phyloP scores from a whole-genome alignment of 1,140 invertebrate species.

The Zaprionus inermis region DNA sequence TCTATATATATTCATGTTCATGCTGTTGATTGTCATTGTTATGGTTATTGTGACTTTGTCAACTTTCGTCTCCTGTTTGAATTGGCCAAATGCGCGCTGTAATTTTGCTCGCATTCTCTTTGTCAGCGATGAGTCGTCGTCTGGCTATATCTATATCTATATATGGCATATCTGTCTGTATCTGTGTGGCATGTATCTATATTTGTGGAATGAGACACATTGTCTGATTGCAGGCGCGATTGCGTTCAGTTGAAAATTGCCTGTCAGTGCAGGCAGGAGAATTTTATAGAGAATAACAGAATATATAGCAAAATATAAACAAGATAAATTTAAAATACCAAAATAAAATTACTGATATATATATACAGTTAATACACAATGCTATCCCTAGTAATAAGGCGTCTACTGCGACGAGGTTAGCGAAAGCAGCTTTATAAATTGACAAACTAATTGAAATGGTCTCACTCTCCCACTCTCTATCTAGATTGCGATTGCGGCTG shows the following conservation, averaged over 20 bases:
- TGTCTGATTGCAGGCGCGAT: slow-evolving; percentile 29
- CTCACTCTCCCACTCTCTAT: not conserved
- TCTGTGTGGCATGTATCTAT: slow-evolving; percentile 26
- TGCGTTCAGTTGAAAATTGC: slow-evolving; percentile 66
- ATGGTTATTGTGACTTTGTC: slow-evolving; percentile 36
- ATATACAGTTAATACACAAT: slow-evolving; percentile 13
- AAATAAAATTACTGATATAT: not conserved
- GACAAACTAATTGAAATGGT: not conserved
- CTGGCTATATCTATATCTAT: slow-evolving; percentile 10
- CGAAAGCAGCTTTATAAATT: not conserved
- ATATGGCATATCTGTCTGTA: slow-evolving; percentile 34
- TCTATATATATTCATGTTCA: slow-evolving; percentile 13
- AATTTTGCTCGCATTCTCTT: slow-evolving; percentile 49
- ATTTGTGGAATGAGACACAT: slow-evolving; percentile 33
- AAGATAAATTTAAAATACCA: not conserved
- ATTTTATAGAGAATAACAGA: slow-evolving; percentile 7
- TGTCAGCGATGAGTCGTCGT: slow-evolving; percentile 10
- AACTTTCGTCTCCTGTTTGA: slow-evolving; percentile 36
- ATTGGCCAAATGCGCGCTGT: slow-evolving; percentile 56
- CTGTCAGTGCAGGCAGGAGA: slow-evolving; percentile 46
- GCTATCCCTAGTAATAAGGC: slow-evolving; percentile 57
- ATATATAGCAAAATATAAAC: slow-evolving; percentile 6
- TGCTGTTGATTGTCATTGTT: slow-evolving; percentile 12
- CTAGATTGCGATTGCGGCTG: slow-evolving; percentile 84
- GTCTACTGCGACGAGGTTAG: slow-evolving; percentile 50